These are phyloP conservation scores for Volucella zonaria DNA, from an alignment of 2,888 invertebrate genomes.

Conservation along the genomic window DNA sequence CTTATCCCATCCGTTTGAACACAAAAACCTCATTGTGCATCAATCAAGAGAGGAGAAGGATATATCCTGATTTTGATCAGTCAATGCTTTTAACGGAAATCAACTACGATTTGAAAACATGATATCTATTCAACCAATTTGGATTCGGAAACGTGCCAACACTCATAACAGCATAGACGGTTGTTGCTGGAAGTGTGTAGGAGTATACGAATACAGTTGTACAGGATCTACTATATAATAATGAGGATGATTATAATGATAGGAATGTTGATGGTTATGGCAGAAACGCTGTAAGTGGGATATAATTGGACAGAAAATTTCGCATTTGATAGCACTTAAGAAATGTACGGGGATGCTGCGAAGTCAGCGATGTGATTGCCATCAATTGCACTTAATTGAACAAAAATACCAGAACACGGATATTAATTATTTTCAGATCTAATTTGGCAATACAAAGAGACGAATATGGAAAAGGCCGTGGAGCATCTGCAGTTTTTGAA, in stretches of 20 bases:
- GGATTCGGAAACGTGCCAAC: slow-evolving; percentile 63
- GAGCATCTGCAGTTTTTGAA: too few relatives aligned
- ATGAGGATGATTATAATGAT: slow-evolving; percentile 47
- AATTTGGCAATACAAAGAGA: background rate
- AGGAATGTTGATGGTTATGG: slow-evolving; percentile 50
- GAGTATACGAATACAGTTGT: slow-evolving; percentile 5
- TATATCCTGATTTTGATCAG: slow-evolving; percentile 70
- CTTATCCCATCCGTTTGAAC: slow-evolving; percentile 14
- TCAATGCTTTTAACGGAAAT: slow-evolving; percentile 67
- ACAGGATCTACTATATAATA: slow-evolving; percentile 36
- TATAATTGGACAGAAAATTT: slow-evolving; percentile 69
- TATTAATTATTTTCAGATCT: slow-evolving; percentile 1
- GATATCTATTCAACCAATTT: slow-evolving; percentile 60
- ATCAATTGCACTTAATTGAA: slow-evolving; percentile 42
- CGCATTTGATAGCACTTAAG: slow-evolving; percentile 60
- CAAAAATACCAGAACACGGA: background rate
- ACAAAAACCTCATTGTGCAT: slow-evolving; percentile 66
- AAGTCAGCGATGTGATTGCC: slow-evolving; percentile 45
- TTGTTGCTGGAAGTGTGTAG: slow-evolving; percentile 15
- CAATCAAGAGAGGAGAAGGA: slow-evolving; percentile 55
- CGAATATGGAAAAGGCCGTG: too few relatives aligned
- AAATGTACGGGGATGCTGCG: slow-evolving; percentile 14
- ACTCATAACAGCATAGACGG: slow-evolving; percentile 36
- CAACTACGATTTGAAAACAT: slow-evolving; percentile 63
- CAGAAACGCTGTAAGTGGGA: slow-evolving; percentile 50